These are phyloP conservation scores for Lycia hirtaria DNA, from an alignment of 2,888 invertebrate genomes.

Conservation along the genomic window DNA sequence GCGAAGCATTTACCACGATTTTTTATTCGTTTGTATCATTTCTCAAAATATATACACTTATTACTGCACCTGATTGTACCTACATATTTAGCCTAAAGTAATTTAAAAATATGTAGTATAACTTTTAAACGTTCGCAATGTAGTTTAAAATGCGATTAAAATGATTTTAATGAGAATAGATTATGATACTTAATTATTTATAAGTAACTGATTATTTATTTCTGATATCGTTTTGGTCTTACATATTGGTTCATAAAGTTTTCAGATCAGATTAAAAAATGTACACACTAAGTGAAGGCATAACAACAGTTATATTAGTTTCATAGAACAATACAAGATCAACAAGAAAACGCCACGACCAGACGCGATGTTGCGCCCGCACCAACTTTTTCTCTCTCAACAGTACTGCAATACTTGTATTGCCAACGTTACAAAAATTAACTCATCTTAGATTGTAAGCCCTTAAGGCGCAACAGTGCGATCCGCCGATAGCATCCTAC, in stretches of 20 bases:
- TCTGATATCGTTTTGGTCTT: constrained; percentile 26
- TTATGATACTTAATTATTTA: neutral
- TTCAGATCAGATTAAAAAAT: constrained; percentile 48
- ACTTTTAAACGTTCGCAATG: too few species aligned
- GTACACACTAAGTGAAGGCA: constrained; percentile 56
- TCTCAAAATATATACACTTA: neutral
- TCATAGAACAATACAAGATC: constrained; percentile 64
- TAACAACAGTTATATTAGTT: constrained; percentile 66
- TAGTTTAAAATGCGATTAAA: too few species aligned
- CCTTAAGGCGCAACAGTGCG: constrained; percentile 24
- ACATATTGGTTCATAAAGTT: constrained; percentile 50
- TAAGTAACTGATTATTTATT: neutral
- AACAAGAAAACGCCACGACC: constrained; percentile 61
- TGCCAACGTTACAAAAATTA: constrained; percentile 6
- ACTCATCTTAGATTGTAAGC: neutral
- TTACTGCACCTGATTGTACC: constrained; percentile 1
- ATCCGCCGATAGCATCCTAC: constrained; percentile 29
- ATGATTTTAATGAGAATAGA: too few species aligned
- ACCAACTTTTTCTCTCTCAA: neutral
- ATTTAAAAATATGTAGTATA: constrained; percentile 6
- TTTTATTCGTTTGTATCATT: neutral
- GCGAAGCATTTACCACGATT: neutral
- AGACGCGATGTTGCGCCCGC: constrained; percentile 34
- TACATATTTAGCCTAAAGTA: constrained; percentile 1
- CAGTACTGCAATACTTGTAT: constrained; percentile 1